Evolutionary conservation across 1,140 invertebrate genomes (phyloP).

Genomic region (Paracyclopina nana): DNA sequence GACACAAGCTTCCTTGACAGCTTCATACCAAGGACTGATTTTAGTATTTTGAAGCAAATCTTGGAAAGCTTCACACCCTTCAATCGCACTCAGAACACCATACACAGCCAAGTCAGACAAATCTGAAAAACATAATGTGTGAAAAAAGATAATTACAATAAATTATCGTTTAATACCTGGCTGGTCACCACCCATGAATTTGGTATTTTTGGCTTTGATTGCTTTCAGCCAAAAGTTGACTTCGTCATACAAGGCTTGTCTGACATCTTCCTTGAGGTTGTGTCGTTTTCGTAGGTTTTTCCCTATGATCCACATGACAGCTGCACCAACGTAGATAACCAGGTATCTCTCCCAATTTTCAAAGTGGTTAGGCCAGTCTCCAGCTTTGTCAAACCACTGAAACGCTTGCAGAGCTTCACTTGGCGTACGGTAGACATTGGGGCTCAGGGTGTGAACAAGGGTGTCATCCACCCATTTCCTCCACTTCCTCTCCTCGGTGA

Average conservation of each 20-base stretch:
- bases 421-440: slow-evolving; percentile 80
- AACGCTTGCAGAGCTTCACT: slow-evolving; percentile 71
- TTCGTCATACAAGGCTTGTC: slow-evolving; percentile 70
- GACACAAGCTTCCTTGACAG: slow-evolving; percentile 25
- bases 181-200: slow-evolving; percentile 55
- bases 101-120: slow-evolving; percentile 83
- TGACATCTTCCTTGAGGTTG: slow-evolving; percentile 51
- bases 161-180: too few relatives aligned
- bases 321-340: slow-evolving; percentile 81
- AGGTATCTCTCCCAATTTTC: slow-evolving; percentile 56
- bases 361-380: slow-evolving; percentile 79
- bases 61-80: slow-evolving; percentile 76
- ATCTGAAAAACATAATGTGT: too few relatives aligned
- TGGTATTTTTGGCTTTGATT: slow-evolving; percentile 42
- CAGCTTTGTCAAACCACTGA: slow-evolving; percentile 69
- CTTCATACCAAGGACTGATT: slow-evolving; percentile 36
- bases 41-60: slow-evolving; percentile 54
- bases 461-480: slow-evolving; percentile 78
- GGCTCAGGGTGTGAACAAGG: slow-evolving; percentile 77
- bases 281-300: slow-evolving; percentile 67
- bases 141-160: too few relatives aligned
- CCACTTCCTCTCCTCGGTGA: slow-evolving; percentile 58
- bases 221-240: slow-evolving; percentile 54
- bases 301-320: slow-evolving; percentile 79
- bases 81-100: slow-evolving; percentile 79